Evolutionary conservation across 2,113 vertebrate species (phyloP).

Genomic region (Phalacrocorax carbo): DNA sequence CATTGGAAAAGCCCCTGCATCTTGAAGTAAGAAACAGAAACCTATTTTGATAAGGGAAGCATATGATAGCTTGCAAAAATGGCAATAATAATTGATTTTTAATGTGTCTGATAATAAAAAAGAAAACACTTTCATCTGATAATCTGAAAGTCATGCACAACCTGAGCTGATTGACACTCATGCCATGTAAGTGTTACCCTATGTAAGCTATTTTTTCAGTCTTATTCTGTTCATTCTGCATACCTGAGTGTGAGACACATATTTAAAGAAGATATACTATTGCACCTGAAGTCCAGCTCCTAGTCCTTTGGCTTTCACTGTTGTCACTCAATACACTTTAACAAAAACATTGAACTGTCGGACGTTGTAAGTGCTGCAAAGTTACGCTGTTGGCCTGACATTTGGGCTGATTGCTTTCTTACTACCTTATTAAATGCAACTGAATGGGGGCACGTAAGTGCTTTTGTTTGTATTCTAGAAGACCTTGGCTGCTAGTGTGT

Average conservation of each 20-base stretch:
- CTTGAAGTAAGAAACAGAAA: background rate
- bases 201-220: background rate
- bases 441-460: background rate
- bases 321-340: background rate
- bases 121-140: background rate
- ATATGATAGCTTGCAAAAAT: background rate
- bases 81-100: background rate
- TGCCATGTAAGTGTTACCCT: background rate
- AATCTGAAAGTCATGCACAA: background rate
- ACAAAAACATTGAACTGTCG: background rate
- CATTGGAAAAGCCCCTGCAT: background rate
- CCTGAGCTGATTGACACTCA: background rate
- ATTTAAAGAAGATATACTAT: background rate
- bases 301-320: background rate
- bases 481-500: background rate
- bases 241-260: rapidly evolving
- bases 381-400: background rate
- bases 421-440: background rate
- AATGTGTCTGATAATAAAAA: background rate
- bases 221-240: background rate
- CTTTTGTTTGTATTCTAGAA: background rate
- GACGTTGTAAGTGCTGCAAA: background rate
- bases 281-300: background rate
- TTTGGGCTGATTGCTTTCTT: background rate
- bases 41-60: background rate